Evolutionary conservation across 1,140 invertebrate genomes (phyloP).

Genomic region (Drosophila santomea): DNA sequence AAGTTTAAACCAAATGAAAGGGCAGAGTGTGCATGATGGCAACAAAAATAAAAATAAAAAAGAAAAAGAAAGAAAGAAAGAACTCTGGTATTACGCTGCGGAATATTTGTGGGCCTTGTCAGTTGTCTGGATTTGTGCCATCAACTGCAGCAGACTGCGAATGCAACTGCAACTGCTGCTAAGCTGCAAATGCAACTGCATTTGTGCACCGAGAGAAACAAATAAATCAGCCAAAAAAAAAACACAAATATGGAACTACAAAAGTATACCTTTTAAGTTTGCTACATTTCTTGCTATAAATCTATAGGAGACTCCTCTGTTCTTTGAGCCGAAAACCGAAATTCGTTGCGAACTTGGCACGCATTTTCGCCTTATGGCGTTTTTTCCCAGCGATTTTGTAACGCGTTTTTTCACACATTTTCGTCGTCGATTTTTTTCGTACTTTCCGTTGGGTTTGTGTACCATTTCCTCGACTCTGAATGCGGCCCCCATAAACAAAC

Average conservation of each 20-base stretch:
- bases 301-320: background rate
- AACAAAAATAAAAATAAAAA: too few relatives aligned
- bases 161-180: slow-evolving; percentile 17
- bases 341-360: slow-evolving; percentile 35
- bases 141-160: slow-evolving; percentile 46
- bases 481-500: slow-evolving; percentile 32
- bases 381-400: slow-evolving; percentile 14
- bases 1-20: slow-evolving; percentile 66
- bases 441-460: slow-evolving; percentile 34
- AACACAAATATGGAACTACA: background rate
- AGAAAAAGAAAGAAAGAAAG: background rate
- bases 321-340: background rate
- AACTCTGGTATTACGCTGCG: background rate
- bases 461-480: slow-evolving; percentile 44
- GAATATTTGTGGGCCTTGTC: slow-evolving; percentile 16
- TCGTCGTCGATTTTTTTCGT: slow-evolving; percentile 23
- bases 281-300: background rate
- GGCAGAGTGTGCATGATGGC: slow-evolving; percentile 2
- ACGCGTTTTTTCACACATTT: slow-evolving; percentile 22
- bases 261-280: too few relatives aligned
- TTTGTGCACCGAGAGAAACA: background rate
- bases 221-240: background rate
- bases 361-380: background rate
- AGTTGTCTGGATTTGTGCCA: slow-evolving; percentile 40
- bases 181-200: background rate